A percentile compares a stretch with the other conserved stretches of the same genome.
These are phyloP conservation scores for Bombylius major DNA, from an alignment of 2,888 invertebrate genomes.

Conservation along the genomic window DNA sequence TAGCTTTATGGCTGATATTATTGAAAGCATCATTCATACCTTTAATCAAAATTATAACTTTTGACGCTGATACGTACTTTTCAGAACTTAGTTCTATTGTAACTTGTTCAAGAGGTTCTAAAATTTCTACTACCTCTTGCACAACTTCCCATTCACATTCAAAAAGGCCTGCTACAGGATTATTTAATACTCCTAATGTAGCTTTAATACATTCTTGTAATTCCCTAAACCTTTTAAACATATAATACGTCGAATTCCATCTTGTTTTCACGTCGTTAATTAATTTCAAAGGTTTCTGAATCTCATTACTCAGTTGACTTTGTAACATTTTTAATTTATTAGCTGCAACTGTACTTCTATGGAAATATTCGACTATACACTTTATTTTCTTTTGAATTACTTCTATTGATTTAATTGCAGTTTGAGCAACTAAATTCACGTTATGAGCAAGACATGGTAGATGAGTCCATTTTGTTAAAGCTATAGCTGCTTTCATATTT, in stretches of 20 bases:
- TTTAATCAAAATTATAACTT: constrained; percentile 17
- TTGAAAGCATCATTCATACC: constrained; percentile 2
- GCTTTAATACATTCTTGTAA: constrained; percentile 16
- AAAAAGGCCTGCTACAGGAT: constrained; percentile 12
- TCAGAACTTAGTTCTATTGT: constrained; percentile 18
- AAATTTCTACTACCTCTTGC: constrained; percentile 14
- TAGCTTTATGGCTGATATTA: too few relatives aligned
- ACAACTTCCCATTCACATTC: constrained; percentile 16
- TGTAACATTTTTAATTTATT: neutral
- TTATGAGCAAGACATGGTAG: neutral
- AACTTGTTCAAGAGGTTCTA: constrained; percentile 16
- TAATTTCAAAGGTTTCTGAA: constrained; percentile 15
- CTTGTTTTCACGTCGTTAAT: constrained; percentile 21
- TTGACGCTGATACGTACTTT: constrained; percentile 19
- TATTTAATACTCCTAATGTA: constrained; percentile 11
- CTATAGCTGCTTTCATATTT: constrained; percentile 18
- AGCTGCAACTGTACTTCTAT: neutral
- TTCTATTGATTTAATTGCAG: neutral
- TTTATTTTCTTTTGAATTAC: neutral
- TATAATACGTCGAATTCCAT: constrained; percentile 17
- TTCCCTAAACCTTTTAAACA: constrained; percentile 16
- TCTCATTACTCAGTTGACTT: neutral
- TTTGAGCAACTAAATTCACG: neutral
- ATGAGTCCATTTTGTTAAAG: constrained; percentile 15
- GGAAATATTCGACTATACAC: neutral